Evolutionary conservation across 92 coral and sea anemone species (phyloP).

Genomic region (Paragorgia papillata): DNA sequence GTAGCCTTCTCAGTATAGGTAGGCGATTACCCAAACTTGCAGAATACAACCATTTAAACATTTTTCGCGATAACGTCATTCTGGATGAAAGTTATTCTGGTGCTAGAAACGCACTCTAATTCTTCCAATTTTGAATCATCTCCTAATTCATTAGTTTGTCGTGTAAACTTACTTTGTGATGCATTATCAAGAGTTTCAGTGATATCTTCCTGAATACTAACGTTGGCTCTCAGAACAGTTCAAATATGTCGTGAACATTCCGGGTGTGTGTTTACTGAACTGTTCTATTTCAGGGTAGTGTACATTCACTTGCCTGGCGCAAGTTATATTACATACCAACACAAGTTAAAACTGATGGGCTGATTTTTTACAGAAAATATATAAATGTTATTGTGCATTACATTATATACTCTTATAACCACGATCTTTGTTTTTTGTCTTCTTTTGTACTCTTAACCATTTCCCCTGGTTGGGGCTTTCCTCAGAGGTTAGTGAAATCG

Average conservation of each 20-base stretch:
- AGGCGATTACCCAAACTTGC: no score
- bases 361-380: constrained; percentile 11
- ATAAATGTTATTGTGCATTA: constrained; percentile 13
- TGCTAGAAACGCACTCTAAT: no score
- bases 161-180: neutral
- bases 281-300: neutral
- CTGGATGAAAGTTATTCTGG: no score
- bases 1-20: no score
- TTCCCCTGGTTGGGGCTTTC: no score
- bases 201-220: neutral
- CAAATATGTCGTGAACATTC: neutral
- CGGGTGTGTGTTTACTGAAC: constrained; percentile 22
- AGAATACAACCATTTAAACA: no score
- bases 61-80: no score
- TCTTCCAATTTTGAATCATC: no score
- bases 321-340: constrained; percentile 18
- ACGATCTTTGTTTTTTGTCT: no score
- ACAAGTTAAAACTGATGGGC: neutral
- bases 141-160: neutral
- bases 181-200: constrained; percentile 1
- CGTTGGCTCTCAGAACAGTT: neutral
- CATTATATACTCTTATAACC: constrained; percentile 10
- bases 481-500: no score
- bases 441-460: no score
- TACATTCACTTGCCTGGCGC: constrained; percentile 30